These are phyloP conservation scores for Drosophila baimaii DNA, from an alignment of 1,140 invertebrate genomes.

Conservation along the genomic window DNA sequence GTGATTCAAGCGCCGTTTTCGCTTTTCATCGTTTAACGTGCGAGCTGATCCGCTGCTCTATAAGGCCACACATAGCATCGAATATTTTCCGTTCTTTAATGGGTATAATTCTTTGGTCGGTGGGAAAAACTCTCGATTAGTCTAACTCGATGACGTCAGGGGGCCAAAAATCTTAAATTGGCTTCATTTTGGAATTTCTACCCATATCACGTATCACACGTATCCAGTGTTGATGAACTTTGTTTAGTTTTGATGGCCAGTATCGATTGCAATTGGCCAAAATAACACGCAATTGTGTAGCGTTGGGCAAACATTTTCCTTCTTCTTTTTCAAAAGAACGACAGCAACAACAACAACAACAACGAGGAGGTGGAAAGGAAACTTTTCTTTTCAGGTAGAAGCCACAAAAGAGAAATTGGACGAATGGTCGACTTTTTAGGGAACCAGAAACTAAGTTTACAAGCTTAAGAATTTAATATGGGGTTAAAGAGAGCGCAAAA, in stretches of 20 bases:
- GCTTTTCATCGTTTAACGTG: conserved; percentile 59
- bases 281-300: conserved; percentile 7
- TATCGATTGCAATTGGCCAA: conserved; percentile 52
- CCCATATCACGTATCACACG: conserved; percentile 31
- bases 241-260: conserved; percentile 28
- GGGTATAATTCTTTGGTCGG: conserved; percentile 44
- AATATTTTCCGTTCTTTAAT: conserved; percentile 76
- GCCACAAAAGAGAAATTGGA: conserved; percentile 5
- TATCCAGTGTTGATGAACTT: conserved; percentile 35
- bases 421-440: conserved; percentile 56
- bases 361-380: conserved; percentile 28
- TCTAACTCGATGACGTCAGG: conserved; percentile 32
- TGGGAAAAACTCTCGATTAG: conserved; percentile 48
- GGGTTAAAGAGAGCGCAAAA: conserved; percentile 50
- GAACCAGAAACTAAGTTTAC: conserved; percentile 20
- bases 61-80: conserved; percentile 52
- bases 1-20: conserved; percentile 55
- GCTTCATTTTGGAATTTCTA: conserved; percentile 42
- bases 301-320: conserved; percentile 7
- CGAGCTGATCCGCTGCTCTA: conserved; percentile 29
- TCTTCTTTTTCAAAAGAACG: conserved; percentile 10
- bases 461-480: not conserved
- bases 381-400: conserved; percentile 68
- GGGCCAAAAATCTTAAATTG: conserved; percentile 36
- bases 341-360: conserved; percentile 20